Evolutionary conservation across 2,888 invertebrate genomes (phyloP).

Genomic region (Dermolepida albohirtum): DNA sequence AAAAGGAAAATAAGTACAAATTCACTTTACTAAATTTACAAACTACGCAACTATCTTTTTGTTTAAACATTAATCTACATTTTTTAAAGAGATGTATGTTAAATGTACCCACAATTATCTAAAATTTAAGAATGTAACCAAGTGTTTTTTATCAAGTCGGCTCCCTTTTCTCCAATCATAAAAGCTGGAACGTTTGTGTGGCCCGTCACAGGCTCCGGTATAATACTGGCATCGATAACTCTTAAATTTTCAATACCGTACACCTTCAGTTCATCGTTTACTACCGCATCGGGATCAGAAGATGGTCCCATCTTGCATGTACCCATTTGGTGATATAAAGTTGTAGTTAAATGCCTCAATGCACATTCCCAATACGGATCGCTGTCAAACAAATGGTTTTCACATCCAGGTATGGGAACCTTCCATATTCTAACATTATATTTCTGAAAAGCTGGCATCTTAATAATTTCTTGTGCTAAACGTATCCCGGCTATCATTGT

Average conservation of each 20-base stretch:
- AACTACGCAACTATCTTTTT: too few species aligned
- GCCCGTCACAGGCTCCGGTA: conserved; percentile 68
- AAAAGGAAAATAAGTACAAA: too few species aligned
- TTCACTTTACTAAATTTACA: too few species aligned
- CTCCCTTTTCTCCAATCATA: conserved; percentile 71
- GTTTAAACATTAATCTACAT: too few species aligned
- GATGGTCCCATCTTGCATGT: conserved; percentile 71
- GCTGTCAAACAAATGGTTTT: conserved; percentile 57
- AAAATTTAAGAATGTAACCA: too few species aligned
- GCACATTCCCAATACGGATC: conserved; percentile 70
- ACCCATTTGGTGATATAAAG: conserved; percentile 68
- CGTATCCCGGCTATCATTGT: conserved; percentile 73
- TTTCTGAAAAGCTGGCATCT: conserved; percentile 70
- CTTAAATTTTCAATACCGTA: conserved; percentile 67
- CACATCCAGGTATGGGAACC: conserved; percentile 67
- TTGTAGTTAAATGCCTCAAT: conserved; percentile 64
- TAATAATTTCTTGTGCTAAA: conserved; percentile 67
- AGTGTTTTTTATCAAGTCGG: conserved; percentile 66
- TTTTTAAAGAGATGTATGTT: too few species aligned
- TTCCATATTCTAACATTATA: conserved; percentile 68
- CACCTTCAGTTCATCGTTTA: conserved; percentile 68
- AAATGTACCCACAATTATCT: too few species aligned
- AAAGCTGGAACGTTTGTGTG: conserved; percentile 68
- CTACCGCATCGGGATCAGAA: conserved; percentile 68
- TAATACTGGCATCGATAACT: conserved; percentile 70